A percentile compares a stretch with the other conserved stretches of the same genome.
phyloP scores from a whole-genome alignment of 2,113 vertebrate species.

The Cyanistes caeruleus region DNA sequence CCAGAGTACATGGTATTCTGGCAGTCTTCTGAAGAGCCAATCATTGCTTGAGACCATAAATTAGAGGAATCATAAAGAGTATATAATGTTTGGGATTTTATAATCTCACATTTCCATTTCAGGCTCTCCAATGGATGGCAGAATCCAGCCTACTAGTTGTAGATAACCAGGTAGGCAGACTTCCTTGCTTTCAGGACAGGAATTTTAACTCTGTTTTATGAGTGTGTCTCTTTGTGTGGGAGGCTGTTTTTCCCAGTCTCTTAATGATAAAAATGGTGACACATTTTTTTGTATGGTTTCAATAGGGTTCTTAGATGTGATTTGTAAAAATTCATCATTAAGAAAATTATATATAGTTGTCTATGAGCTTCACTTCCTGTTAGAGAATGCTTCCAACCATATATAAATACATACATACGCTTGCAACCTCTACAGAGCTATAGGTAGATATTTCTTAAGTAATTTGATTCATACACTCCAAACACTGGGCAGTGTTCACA shows the following conservation, averaged over 20 bases:
- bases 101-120: not conserved
- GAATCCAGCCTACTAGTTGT: not conserved
- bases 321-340: not conserved
- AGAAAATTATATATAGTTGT: not conserved
- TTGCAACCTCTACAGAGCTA: not conserved
- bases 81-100: not conserved
- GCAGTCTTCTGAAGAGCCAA: not conserved
- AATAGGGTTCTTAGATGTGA: not conserved
- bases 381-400: not conserved
- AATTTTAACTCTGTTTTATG: not conserved
- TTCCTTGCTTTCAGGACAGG: not conserved
- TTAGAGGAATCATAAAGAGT: not conserved
- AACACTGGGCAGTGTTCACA: accelerated
- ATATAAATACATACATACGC: accelerated
- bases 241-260: not conserved
- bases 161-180: not conserved
- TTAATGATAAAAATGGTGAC: not conserved
- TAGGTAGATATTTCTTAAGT: not conserved
- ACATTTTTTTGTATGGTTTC: not conserved
- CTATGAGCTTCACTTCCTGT: not conserved
- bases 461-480: not conserved
- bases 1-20: not conserved
- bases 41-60: accelerated
- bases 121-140: not conserved
- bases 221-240: not conserved